Evolutionary conservation across 2,888 invertebrate genomes (phyloP).

Genomic region (Cryptocephalus primarius): DNA sequence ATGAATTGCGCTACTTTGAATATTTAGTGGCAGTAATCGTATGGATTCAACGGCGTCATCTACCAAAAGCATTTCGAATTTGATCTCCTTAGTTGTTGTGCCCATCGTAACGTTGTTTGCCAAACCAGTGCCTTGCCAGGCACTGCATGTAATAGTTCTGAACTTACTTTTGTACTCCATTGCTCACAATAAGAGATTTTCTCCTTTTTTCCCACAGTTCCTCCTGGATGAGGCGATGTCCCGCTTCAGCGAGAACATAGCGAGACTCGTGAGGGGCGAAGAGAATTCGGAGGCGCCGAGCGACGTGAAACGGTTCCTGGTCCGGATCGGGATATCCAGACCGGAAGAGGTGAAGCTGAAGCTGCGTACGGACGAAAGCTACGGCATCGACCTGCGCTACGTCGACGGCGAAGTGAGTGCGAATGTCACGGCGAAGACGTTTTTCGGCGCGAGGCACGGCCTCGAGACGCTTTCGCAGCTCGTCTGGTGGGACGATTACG

Average conservation of each 20-base stretch:
- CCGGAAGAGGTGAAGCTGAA: slow-evolving; percentile 44
- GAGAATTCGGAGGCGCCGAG: slow-evolving; percentile 21
- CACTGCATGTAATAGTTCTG: too few species aligned
- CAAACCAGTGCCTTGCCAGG: too few species aligned
- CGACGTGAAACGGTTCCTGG: slow-evolving; percentile 30
- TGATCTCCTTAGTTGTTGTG: too few species aligned
- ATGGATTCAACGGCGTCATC: too few species aligned
- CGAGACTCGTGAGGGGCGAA: slow-evolving; percentile 18
- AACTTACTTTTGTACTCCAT: neutral
- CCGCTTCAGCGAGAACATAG: slow-evolving; percentile 37
- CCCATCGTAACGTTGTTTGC: too few species aligned
- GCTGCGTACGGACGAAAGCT: slow-evolving; percentile 64
- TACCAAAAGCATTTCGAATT: too few species aligned
- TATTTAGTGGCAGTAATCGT: too few species aligned
- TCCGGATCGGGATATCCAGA: slow-evolving; percentile 44
- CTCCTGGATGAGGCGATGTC: slow-evolving; percentile 40
- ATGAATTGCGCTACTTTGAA: too few species aligned
- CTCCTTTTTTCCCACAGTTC: neutral
- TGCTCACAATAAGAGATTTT: neutral
- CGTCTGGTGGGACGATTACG: slow-evolving; percentile 63
- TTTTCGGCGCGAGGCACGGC: slow-evolving; percentile 68
- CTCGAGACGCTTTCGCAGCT: slow-evolving; percentile 70
- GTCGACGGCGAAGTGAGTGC: slow-evolving; percentile 41
- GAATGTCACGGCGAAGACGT: slow-evolving; percentile 54
- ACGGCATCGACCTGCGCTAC: slow-evolving; percentile 50